Conservation (phyloP, 2,797 vertebrate species). For the Dermochelys coriacea region DNA sequence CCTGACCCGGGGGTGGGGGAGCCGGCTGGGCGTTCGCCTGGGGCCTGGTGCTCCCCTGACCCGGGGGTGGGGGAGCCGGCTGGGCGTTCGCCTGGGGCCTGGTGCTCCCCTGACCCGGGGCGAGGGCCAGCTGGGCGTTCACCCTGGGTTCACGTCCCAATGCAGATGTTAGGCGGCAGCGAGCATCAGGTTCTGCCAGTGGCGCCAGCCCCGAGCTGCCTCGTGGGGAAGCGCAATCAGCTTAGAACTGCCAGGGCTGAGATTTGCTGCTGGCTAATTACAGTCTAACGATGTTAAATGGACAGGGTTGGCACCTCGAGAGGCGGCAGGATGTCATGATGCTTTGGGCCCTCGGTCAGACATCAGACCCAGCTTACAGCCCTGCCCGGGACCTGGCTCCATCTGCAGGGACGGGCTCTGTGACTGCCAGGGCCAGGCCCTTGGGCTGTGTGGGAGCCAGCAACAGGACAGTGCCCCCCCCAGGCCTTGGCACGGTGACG, state of each 20-base stretch:
- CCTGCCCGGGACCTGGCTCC: not conserved
- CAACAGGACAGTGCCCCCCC: no score
- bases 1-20: no score
- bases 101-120: no score
- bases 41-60: no score
- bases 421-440: no score
- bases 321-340: not conserved
- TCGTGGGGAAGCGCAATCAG: not conserved
- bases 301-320: not conserved
- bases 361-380: not conserved
- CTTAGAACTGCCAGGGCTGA: not conserved
- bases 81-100: no score
- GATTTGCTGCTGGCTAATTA: not conserved
- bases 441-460: not conserved
- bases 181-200: not conserved
- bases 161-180: not conserved
- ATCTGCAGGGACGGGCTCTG: not conserved
- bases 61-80: no score
- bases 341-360: not conserved
- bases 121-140: fast-evolving
- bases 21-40: not conserved
- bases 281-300: not conserved
- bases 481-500: no score
- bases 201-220: not conserved
- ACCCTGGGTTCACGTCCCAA: not conserved